A percentile compares a stretch with the other conserved stretches of the same genome.
Conservation (phyloP, 2,888 invertebrate species). For the Leucophenga maculata region DNA sequence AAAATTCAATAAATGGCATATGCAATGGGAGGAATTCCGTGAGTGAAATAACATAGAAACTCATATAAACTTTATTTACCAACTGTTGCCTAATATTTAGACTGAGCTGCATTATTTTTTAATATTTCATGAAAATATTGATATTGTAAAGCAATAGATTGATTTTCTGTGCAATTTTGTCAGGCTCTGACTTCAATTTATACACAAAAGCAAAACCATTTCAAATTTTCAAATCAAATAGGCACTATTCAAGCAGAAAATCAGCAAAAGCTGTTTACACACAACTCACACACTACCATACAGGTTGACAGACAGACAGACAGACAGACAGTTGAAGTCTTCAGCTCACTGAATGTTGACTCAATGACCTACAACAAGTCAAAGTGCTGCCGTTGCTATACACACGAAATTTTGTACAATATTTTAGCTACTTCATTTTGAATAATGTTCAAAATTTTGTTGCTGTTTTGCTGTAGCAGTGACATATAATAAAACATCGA, state of each 20-base stretch:
- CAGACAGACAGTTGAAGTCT: background rate
- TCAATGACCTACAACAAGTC: background rate
- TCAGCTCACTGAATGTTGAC: background rate
- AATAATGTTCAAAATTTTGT: too few species aligned
- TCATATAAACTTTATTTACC: too few species aligned
- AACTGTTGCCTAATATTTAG: too few species aligned
- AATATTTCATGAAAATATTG: too few species aligned
- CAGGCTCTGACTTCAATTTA: too few species aligned
- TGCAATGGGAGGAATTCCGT: too few species aligned
- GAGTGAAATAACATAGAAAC: too few species aligned
- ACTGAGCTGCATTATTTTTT: too few species aligned
- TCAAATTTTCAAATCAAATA: conserved; percentile 14
- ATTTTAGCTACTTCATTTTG: background rate
- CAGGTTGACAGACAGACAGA: background rate
- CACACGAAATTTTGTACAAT: background rate
- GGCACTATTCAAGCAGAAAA: background rate
- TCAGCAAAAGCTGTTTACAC: background rate
- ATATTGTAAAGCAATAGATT: too few species aligned
- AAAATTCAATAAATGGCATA: too few species aligned
- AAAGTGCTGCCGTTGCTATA: too few species aligned
- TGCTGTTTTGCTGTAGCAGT: background rate
- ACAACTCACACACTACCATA: background rate
- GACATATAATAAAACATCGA: background rate
- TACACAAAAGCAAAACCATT: background rate
- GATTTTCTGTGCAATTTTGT: too few species aligned